Evolutionary conservation across 2,888 invertebrate genomes (phyloP), one percentile per base, ranked within the genome.

Genomic region (Ennomos erosarius): DNA sequence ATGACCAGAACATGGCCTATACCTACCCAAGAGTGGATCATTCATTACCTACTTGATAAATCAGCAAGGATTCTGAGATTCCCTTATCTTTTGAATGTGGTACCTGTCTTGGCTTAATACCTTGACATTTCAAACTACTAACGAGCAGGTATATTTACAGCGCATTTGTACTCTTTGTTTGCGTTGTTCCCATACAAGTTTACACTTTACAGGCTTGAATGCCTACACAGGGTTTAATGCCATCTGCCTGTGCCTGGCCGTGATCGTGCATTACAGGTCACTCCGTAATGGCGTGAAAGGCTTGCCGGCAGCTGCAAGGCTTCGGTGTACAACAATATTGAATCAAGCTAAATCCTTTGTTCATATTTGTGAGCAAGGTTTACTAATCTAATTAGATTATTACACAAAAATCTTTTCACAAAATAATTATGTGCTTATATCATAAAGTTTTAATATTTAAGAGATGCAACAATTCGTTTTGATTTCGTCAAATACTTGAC

Each of bases 211-310:
- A 71, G 84, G 84, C 67, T 85, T 84, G 79, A 79, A 72, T 76
- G 62, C 62, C 57, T 65, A 55, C 70, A 66, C 68, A 55, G 65
- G 71, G 69, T 65, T 69, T 69, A 73, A 71, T 73, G 62, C 67
- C 73, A 71, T 72, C 73, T 74, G 62, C 68, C 67, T 11, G 64
- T 43, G 69, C 40, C 64, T 70, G 87, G 65, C 87, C 87, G 70
- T 85, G 84, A 72, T 65, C 66, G 64, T 66, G 76, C 67, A 82
- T 85, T 85, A 85, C 64, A 66, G 70, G 73, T 70, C 67, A 71
- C 73, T 70, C 73, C 71, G 73, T 82, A 81, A 79, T 81, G 69
- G 76, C 76, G 75, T 84, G 84, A 85, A 87, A 82, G 86, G 85
- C 86, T 88, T 87, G 84, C 76, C 65, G n/a, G 55, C 59, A 60